These are phyloP conservation scores for Ceyx cyanopectus DNA, from an alignment of 2,113 vertebrate genomes.

Conservation along the genomic window DNA sequence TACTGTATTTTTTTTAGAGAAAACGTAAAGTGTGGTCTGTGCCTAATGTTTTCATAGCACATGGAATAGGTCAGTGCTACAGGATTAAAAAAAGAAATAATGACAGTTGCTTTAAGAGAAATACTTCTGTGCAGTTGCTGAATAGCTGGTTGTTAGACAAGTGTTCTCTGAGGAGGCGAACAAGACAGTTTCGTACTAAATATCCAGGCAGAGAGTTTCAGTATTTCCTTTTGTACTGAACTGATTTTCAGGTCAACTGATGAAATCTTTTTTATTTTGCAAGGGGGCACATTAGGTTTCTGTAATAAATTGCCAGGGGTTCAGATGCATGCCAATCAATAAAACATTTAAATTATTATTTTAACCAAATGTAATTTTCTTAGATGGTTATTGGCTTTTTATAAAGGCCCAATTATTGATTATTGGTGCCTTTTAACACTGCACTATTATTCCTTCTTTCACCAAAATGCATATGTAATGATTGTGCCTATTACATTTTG, in stretches of 20 bases:
- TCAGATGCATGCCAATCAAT: conserved; percentile 63
- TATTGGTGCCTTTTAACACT: conserved; percentile 71
- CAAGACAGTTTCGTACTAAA: conserved; percentile 31
- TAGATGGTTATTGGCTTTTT: conserved; percentile 63
- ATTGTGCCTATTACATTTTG: conserved; percentile 73
- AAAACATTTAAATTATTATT: conserved; percentile 48
- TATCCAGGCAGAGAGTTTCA: conserved; percentile 20
- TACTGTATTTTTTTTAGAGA: conserved; percentile 52
- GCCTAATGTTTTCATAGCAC: conserved; percentile 78
- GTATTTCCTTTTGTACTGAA: conserved; percentile 69
- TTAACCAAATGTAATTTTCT: conserved; percentile 66
- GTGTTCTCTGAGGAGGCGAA: conserved; percentile 45
- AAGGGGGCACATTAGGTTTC: conserved; percentile 11
- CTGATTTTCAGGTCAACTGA: conserved; percentile 57
- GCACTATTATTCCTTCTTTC: conserved; percentile 65
- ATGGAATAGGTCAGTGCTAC: conserved; percentile 55
- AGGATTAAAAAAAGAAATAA: conserved; percentile 9
- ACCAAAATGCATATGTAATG: conserved; percentile 71
- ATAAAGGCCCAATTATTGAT: conserved; percentile 47
- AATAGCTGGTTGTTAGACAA: conserved; percentile 60
- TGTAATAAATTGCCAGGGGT: conserved; percentile 63
- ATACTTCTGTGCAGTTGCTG: conserved; percentile 62
- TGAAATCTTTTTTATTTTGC: conserved; percentile 62
- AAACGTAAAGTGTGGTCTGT: conserved; percentile 74
- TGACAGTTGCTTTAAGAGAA: conserved; percentile 62